Conservation (phyloP, 2,797 vertebrate genomes). For the Brachymystax lenok region DNA sequence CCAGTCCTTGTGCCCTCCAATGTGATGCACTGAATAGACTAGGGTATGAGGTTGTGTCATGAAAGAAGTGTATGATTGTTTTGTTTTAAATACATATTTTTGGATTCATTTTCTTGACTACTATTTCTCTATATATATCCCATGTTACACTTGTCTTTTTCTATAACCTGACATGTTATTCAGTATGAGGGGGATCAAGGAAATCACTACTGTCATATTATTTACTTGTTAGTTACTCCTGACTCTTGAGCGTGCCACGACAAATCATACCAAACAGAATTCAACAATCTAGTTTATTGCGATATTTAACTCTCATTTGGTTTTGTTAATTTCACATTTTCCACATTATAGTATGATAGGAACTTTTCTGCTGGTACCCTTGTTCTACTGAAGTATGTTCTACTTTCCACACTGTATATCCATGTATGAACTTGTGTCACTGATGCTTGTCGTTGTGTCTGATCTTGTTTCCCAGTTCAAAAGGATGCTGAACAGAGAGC, state of each 20-base stretch:
- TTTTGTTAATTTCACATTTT: neutral
- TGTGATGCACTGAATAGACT: no score
- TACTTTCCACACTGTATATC: neutral
- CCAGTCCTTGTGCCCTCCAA: neutral
- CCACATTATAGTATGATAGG: neutral
- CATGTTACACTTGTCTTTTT: neutral
- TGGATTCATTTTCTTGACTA: no score
- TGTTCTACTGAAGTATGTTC: neutral
- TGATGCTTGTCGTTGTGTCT: conserved; percentile 19
- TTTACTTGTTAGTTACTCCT: neutral
- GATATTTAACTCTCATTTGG: neutral
- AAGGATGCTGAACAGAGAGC: conserved; percentile 92
- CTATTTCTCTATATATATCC: neutral
- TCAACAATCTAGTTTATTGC: neutral
- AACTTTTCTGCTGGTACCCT: neutral
- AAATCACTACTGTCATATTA: neutral
- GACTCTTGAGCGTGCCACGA: neutral
- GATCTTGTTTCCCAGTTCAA: conserved; percentile 82
- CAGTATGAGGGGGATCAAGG: neutral
- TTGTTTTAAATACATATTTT: no score
- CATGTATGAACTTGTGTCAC: neutral
- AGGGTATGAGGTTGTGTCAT: no score
- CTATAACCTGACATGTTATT: neutral
- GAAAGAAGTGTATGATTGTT: no score
- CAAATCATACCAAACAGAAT: neutral